phyloP scores from a whole-genome alignment of 2,888 invertebrate genomes.

The Xestia sexstrigata region DNA sequence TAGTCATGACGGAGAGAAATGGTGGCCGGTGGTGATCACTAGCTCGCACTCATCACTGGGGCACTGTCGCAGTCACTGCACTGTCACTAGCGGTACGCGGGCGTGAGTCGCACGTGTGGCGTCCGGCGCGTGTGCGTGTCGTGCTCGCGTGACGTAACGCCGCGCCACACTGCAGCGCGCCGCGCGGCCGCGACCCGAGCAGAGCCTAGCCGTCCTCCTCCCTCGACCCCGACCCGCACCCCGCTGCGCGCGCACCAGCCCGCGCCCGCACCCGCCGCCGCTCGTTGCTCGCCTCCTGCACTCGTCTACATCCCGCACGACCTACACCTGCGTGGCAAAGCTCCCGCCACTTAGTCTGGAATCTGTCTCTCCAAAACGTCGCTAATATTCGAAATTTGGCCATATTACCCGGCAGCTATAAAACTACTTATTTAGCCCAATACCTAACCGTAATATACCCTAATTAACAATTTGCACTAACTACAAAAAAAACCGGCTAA shows the following conservation, averaged over 20 bases:
- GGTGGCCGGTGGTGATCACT: conserved; percentile 17
- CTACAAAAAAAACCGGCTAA: too few species aligned
- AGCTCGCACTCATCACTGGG: conserved; percentile 36
- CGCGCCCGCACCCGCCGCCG: not conserved
- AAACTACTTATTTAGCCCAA: not conserved
- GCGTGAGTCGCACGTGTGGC: conserved; percentile 13
- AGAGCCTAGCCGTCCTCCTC: conserved; percentile 53
- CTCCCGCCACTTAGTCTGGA: not conserved
- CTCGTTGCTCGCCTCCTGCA: conserved; percentile 30
- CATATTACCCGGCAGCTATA: not conserved
- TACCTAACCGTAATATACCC: too few species aligned
- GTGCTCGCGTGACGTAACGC: conserved; percentile 75
- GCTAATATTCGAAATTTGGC: too few species aligned
- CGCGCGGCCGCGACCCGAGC: conserved; percentile 60
- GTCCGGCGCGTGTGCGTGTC: conserved; percentile 18
- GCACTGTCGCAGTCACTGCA: conserved; percentile 25
- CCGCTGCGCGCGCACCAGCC: conserved; percentile 38
- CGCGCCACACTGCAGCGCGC: conserved; percentile 78
- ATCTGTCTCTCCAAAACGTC: not conserved
- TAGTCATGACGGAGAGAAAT: conserved; percentile 34
- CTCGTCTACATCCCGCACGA: conserved; percentile 24
- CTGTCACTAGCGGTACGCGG: conserved; percentile 41
- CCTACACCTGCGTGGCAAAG: not conserved
- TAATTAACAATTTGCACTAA: too few species aligned
- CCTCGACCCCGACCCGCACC: conserved; percentile 35